These are phyloP conservation scores for Periophthalmus magnuspinnatus DNA, from an alignment of 2,797 vertebrate genomes.

Conservation along the genomic window DNA sequence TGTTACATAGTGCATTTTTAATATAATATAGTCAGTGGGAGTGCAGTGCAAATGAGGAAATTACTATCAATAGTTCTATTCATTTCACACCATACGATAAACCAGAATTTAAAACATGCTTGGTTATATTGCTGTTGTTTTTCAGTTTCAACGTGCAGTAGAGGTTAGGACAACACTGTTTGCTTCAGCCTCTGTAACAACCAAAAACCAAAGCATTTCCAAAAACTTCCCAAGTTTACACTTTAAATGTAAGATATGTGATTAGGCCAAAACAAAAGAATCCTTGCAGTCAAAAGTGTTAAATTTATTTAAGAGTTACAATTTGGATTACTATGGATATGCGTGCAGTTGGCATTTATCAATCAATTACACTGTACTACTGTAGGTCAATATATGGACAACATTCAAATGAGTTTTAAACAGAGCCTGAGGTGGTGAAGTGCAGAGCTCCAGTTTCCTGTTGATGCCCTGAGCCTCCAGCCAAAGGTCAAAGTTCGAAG, in stretches of 20 bases:
- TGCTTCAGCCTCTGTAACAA: background rate
- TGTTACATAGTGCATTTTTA: too few species aligned
- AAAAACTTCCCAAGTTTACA: background rate
- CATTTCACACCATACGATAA: too few species aligned
- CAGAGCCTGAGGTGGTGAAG: conserved; percentile 6
- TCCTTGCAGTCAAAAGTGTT: background rate
- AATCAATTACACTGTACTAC: background rate
- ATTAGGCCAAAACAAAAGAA: background rate
- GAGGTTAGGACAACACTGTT: background rate
- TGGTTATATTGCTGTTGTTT: background rate
- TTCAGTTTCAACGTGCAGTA: background rate
- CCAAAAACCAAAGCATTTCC: background rate
- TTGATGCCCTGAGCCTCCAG: conserved; percentile 74
- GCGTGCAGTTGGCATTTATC: background rate
- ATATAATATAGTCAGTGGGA: too few species aligned
- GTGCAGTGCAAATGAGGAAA: too few species aligned
- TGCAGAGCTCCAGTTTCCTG: conserved; percentile 75
- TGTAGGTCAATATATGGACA: conserved; percentile 1
- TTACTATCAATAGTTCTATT: too few species aligned
- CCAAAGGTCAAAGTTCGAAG: conserved; percentile 72
- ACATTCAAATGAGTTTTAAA: conserved; percentile 16
- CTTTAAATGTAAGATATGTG: background rate
- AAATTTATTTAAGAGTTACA: background rate
- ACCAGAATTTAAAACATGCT: background rate
- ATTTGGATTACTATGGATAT: background rate